phyloP scores from a whole-genome alignment of 1,140 invertebrate species.

The Streblospio benedicti region DNA sequence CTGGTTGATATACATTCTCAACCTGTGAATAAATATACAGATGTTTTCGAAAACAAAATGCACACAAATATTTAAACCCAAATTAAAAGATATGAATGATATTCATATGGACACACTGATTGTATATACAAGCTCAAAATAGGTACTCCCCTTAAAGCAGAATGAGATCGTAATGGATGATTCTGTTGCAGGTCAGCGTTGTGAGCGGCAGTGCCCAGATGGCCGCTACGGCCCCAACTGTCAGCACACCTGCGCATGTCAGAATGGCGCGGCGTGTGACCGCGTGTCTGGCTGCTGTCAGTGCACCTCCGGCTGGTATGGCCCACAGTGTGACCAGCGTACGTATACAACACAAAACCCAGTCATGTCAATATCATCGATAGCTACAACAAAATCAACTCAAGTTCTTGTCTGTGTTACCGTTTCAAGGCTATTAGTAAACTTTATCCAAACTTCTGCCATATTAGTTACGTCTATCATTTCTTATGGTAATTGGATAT shows the following conservation, averaged over 20 bases:
- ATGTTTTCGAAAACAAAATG: not conserved
- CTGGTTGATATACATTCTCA: too few species aligned
- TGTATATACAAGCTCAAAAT: too few species aligned
- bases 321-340: slow-evolving; percentile 10
- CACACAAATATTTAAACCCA: not conserved
- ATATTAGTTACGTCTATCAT: too few species aligned
- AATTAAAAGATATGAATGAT: not conserved
- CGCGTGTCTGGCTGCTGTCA: slow-evolving; percentile 46
- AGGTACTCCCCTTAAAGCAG: too few species aligned
- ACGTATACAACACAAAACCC: too few species aligned
- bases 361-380: too few species aligned
- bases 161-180: not conserved
- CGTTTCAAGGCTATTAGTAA: too few species aligned
- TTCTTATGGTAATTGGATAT: too few species aligned
- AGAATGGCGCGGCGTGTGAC: slow-evolving; percentile 37
- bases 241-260: slow-evolving; percentile 35
- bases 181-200: slow-evolving; percentile 23
- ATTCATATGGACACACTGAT: too few species aligned
- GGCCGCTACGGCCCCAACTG: slow-evolving; percentile 45
- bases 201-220: slow-evolving; percentile 36
- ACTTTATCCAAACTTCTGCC: too few species aligned
- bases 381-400: too few species aligned
- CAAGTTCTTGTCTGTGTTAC: too few species aligned
- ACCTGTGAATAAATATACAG: not conserved
- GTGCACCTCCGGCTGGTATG: slow-evolving; percentile 55